These are phyloP conservation scores for Elgaria multicarinata DNA, from an alignment of 2,113 vertebrate species.

Conservation along the genomic window DNA sequence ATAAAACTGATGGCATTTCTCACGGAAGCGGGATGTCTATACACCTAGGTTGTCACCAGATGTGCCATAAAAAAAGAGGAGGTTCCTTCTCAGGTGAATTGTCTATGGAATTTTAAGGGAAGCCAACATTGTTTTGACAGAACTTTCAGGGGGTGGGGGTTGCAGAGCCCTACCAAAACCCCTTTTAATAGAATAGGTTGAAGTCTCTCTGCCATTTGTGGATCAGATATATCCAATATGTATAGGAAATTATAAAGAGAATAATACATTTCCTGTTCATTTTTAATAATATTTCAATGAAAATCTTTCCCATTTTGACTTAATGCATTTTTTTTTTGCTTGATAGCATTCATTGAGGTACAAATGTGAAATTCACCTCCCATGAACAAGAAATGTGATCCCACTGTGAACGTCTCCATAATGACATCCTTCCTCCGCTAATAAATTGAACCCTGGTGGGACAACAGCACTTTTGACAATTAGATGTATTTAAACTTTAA, in stretches of 20 bases:
- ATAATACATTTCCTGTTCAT: background rate
- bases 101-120: background rate
- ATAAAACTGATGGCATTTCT: background rate
- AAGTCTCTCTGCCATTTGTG: background rate
- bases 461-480: conserved; percentile 40
- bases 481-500: conserved; percentile 62
- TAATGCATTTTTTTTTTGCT: conserved; percentile 6
- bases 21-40: background rate
- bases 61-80: background rate
- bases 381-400: conserved; percentile 46
- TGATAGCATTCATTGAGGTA: conserved; percentile 8
- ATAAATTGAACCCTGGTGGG: conserved; percentile 51
- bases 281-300: background rate
- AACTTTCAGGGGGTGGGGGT: background rate
- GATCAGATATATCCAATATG: fast-evolving
- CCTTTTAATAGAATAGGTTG: background rate
- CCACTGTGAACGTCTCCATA: conserved; percentile 51
- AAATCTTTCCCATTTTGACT: conserved; percentile 31
- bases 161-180: background rate
- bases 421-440: conserved; percentile 34
- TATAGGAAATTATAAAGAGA: background rate
- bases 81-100: background rate
- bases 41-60: background rate
- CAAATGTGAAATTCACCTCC: conserved; percentile 43
- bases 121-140: background rate